A percentile compares a stretch with the other conserved stretches of the same genome.
Conservation (phyloP, 2,113 vertebrate genomes). For the Hypomesus transpacificus region DNA sequence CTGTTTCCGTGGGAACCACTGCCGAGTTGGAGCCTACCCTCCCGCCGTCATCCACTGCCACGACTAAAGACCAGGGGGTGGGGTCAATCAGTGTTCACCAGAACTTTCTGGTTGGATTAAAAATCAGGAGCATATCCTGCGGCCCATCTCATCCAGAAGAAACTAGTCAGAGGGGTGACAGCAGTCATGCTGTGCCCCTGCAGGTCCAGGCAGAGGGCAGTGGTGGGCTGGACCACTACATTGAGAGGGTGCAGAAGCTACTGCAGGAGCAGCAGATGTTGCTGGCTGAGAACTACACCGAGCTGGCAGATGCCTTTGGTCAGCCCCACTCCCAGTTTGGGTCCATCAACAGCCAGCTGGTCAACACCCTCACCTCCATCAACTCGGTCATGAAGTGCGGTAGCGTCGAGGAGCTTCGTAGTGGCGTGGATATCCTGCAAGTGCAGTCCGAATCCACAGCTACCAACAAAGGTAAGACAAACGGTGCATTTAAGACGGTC, state of each 20-base stretch:
- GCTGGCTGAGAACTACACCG: conserved; percentile 92
- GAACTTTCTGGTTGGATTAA: conserved; percentile 90
- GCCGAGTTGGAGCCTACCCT: conserved; percentile 58
- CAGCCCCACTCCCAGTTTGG: conserved; percentile 91
- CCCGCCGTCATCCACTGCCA: conserved; percentile 66
- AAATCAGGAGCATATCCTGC: conserved; percentile 89
- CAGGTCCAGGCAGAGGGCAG: conserved; percentile 53
- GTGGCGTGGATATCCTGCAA: conserved; percentile 60
- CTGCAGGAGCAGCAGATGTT: conserved; percentile 92
- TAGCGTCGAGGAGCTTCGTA: conserved; percentile 77
- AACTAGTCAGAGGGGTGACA: not conserved
- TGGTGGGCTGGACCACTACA: conserved; percentile 87
- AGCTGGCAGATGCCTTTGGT: conserved; percentile 91
- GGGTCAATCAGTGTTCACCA: conserved; percentile 82
- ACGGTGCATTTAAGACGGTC: not conserved
- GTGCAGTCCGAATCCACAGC: conserved; percentile 46
- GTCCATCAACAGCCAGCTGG: conserved; percentile 90
- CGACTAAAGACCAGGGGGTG: conserved; percentile 87
- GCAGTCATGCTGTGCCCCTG: conserved; percentile 3
- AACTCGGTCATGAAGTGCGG: conserved; percentile 88
- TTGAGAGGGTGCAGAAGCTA: conserved; percentile 89
- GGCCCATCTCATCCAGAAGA: conserved; percentile 72
- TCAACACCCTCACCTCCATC: conserved; percentile 90
- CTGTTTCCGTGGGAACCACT: conserved; percentile 83
- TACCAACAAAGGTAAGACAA: conserved; percentile 55